phyloP scores from a whole-genome alignment of 37 sponge, comb jelly and placozoan species.

The Geodia barretti region DNA sequence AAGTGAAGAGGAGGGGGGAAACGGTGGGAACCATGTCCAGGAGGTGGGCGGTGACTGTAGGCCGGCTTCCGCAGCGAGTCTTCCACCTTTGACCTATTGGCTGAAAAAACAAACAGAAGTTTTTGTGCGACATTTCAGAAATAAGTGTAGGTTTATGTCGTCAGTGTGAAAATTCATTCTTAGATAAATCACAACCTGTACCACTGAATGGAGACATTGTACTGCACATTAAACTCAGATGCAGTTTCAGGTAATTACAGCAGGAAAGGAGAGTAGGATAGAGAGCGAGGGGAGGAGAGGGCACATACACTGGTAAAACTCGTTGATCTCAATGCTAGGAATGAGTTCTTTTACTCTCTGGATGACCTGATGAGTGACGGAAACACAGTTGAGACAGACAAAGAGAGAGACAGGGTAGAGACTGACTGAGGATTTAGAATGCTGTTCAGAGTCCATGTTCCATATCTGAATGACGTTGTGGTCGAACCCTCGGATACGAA shows the following conservation, averaged over 20 bases:
- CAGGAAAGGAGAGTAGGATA: neutral
- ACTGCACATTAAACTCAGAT: neutral
- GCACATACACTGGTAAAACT: constrained; percentile 27
- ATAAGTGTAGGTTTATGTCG: no score
- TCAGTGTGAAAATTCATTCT: no score
- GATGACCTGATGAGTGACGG: constrained; percentile 20
- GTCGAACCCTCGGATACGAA: constrained; percentile 40
- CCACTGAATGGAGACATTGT: neutral
- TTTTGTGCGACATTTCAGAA: no score
- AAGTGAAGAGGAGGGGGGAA: neutral
- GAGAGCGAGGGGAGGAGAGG: neutral
- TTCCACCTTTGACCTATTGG: constrained; percentile 10
- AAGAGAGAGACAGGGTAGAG: neutral
- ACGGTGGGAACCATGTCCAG: neutral
- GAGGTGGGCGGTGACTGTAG: neutral
- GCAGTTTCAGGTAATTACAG: neutral
- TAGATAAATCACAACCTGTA: neutral
- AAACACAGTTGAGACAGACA: neutral
- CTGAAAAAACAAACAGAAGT: constrained; percentile 12
- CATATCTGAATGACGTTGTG: constrained; percentile 59
- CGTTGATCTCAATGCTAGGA: constrained; percentile 29
- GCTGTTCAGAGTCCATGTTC: constrained; percentile 43
- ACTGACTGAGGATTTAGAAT: constrained; percentile 40
- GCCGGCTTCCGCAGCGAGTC: constrained; percentile 1
- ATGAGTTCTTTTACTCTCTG: constrained; percentile 27